Evolutionary conservation across 2,888 invertebrate species (phyloP), one percentile per base, ranked within the genome.

Genomic region (Apodemia hepburni): DNA sequence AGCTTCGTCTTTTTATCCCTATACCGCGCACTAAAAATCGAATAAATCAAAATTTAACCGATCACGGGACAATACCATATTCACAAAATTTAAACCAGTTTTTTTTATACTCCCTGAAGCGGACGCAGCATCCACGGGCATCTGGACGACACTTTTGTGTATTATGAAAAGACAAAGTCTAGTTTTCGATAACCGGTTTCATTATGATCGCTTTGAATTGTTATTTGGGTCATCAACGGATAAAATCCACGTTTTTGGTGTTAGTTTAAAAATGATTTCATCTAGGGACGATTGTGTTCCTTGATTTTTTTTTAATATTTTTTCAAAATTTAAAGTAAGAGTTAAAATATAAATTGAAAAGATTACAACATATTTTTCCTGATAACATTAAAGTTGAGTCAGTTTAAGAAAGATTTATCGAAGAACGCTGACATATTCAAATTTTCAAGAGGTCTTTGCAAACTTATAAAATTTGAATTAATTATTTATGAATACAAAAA

Each of bases 1-100:
- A 74, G 74, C 72, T 67, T 78, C 82, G 77, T 83, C 85, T 87
- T 87, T 89, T 89, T 87, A 82, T 83, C 79, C 81, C 75, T 80
- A 80, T 81, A 75, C 78, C 74, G 77, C 72, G 75, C 79, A 80
- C 84, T 85, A 88, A 89, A 91, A 89, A 90, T 87, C 84, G 85
- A 87, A 90, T 90, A 91, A 90, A 90, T 90, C 88, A 91, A 87
- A 88, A 89, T 85, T 76, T 78, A 87, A 85, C 87, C 87, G 88
- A 89, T 89, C 84, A 78, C 76, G 66, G 77, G 69, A 87, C 90
- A 90, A 91, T 84, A 81, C 85, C 82, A 81, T 82, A 85, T 87
- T 85, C 83, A 83, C 71, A 73, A 69, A 68, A 76, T 77, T 80
- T 79, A 80, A 90, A 89, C 85, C 85, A 73, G 86, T 84, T 88